Evolutionary conservation across 2,888 invertebrate genomes (phyloP).

Genomic region (Lasioglossum zephyrum): DNA sequence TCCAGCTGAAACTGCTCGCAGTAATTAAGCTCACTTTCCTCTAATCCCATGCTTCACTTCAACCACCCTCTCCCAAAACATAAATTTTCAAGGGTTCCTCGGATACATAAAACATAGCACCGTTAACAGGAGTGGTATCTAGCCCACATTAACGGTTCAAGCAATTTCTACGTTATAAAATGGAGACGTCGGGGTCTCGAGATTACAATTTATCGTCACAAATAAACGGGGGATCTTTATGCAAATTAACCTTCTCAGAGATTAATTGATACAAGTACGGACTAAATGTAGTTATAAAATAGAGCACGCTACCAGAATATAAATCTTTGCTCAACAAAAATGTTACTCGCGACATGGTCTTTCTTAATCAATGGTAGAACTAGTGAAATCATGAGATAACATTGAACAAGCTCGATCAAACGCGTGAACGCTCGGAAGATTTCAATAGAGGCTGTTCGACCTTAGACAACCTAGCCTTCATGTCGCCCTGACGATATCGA

Average conservation of each 20-base stretch:
- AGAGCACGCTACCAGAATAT: background rate
- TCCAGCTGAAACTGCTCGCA: slow-evolving; percentile 17
- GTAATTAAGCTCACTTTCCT: slow-evolving; percentile 30
- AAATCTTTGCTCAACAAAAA: background rate
- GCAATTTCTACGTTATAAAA: slow-evolving; percentile 25
- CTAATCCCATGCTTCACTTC: slow-evolving; percentile 35
- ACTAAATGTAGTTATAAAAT: background rate
- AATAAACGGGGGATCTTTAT: slow-evolving; percentile 7
- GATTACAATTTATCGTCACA: slow-evolving; percentile 3
- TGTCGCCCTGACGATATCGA: slow-evolving; percentile 34
- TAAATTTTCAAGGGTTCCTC: slow-evolving; percentile 32
- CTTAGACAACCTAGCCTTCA: slow-evolving; percentile 46
- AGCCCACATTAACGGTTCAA: slow-evolving; percentile 15
- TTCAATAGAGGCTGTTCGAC: slow-evolving; percentile 41
- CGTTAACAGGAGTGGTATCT: slow-evolving; percentile 3
- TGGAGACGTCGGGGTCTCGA: background rate
- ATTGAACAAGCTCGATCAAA: slow-evolving; percentile 43
- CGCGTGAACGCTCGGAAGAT: slow-evolving; percentile 45
- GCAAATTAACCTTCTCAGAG: background rate
- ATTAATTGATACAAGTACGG: background rate
- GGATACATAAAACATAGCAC: slow-evolving; percentile 29
- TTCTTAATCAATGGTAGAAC: background rate
- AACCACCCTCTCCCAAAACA: slow-evolving; percentile 18
- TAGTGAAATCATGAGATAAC: slow-evolving; percentile 26
- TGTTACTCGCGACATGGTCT: background rate